These are phyloP conservation scores for Eristalinus sepulchralis DNA, from an alignment of 2,888 invertebrate genomes.

Conservation along the genomic window DNA sequence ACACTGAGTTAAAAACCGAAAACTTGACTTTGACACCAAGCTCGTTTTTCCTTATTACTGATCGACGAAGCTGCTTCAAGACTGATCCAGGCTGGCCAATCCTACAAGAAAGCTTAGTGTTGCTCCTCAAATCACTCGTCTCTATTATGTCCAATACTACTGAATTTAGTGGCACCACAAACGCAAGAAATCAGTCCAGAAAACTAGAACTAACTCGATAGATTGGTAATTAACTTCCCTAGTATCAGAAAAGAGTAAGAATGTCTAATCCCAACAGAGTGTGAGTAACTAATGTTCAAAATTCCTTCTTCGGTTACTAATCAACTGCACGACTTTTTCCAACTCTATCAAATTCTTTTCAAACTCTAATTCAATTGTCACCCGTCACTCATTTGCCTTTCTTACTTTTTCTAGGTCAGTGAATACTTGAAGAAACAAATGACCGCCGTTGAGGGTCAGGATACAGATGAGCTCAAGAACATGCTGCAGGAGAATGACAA, in stretches of 20 bases:
- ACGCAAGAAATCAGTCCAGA: background rate
- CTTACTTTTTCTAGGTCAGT: constrained; percentile 86
- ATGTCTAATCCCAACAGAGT: background rate
- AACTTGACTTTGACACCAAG: too few species aligned
- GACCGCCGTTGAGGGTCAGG: constrained; percentile 89
- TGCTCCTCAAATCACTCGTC: too few species aligned
- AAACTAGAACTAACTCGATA: background rate
- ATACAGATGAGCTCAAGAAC: constrained; percentile 89
- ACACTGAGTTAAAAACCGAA: too few species aligned
- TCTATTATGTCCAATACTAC: too few species aligned
- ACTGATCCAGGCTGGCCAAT: too few species aligned
- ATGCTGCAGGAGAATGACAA: constrained; percentile 95
- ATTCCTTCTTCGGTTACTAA: constrained; percentile 26
- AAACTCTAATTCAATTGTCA: constrained; percentile 17
- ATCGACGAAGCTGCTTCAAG: too few species aligned
- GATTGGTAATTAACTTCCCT: background rate
- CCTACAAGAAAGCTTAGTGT: too few species aligned
- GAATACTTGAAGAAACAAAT: constrained; percentile 96
- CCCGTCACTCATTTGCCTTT: constrained; percentile 5
- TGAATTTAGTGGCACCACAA: background rate
- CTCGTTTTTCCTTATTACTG: too few species aligned
- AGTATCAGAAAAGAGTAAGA: background rate
- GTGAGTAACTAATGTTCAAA: constrained; percentile 26
- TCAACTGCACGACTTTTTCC: constrained; percentile 30
- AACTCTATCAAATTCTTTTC: background rate